phyloP scores from a whole-genome alignment of 1,140 invertebrate genomes.

The Eubasilissa regina region DNA sequence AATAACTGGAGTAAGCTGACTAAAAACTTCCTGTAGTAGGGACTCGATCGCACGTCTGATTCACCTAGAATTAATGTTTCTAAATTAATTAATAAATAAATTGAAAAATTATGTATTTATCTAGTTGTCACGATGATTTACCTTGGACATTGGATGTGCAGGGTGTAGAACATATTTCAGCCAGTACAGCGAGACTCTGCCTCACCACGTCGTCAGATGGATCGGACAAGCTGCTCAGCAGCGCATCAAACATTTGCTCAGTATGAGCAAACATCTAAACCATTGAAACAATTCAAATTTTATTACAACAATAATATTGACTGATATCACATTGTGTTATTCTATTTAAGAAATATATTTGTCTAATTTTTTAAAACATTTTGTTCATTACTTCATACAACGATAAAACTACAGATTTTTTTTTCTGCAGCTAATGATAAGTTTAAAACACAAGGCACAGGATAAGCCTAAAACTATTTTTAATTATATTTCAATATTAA shows the following conservation, averaged over 20 bases:
- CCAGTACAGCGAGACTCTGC: slow-evolving; percentile 90
- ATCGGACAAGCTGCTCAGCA: slow-evolving; percentile 90
- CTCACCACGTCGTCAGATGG: slow-evolving; percentile 95
- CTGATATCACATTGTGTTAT: too few relatives aligned
- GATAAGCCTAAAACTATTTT: neutral
- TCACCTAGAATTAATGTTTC: slow-evolving; percentile 15
- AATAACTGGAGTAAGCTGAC: slow-evolving; percentile 89
- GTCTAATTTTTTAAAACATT: too few relatives aligned
- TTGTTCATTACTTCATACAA: too few relatives aligned
- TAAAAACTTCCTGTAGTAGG: slow-evolving; percentile 93
- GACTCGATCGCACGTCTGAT: slow-evolving; percentile 62
- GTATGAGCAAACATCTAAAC: slow-evolving; percentile 88
- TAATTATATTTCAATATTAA: slow-evolving; percentile 13
- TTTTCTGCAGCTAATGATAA: too few relatives aligned
- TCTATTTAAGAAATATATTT: too few relatives aligned
- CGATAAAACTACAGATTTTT: too few relatives aligned
- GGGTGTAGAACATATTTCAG: slow-evolving; percentile 85
- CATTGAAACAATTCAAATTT: too few relatives aligned
- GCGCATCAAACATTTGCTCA: slow-evolving; percentile 87
- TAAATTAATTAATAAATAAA: too few relatives aligned
- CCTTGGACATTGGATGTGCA: slow-evolving; percentile 54
- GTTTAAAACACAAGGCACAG: too few relatives aligned
- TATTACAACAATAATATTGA: neutral
- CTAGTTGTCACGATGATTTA: neutral
- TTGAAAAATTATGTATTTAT: too few relatives aligned